Base-by-base conservation (phyloP, 2,113 vertebrate species). In the Pelmatolapia mariae region DNA sequence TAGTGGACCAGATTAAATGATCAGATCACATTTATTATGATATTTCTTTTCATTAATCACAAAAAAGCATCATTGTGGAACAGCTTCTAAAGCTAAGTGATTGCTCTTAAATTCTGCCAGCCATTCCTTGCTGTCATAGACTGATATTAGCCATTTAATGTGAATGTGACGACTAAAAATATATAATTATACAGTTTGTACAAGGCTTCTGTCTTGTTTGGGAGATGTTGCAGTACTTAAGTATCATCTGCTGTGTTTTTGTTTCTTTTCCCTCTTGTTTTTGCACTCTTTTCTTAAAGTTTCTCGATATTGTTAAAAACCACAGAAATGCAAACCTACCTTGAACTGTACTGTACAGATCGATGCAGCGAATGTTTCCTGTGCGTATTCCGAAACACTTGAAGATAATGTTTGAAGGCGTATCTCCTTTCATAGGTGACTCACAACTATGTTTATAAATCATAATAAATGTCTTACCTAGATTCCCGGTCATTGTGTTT, bases 401-500 rank as follows among this genome's bases (percentile, higher is more conserved):
- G 79, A 88, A 91, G 50, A 71, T 38, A 56, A 47, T 59, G 38
- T 84, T 76, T 50, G 13, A 66, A 89, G 86, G 66, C 38, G 52
- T 18, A 47, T 29, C 7, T 54, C 18, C 56, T 85, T 81, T 86
- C 13, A 15, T 15, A 31, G 26, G 81, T 38, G 61, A 57, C 47
- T 45, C 38, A 71, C 43, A 89, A 26, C 29, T 63, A 53, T 89
- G 80, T 89, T 86, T 88, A 89, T 89, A 22, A 73, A 87, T 52
- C n/a, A 73, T 31, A 92, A 91, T 89, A 92, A 91, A 93, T 16
- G 3, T 81, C 16, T 90, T 18, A 5, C 71, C 24, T 15, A 61
- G 36, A 50, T 40, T 83, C 40, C 8, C 7, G 50, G 22, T 86
- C 10, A 80, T 33, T 36, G 33, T 18, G 73, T 73, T 19, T n/a